Conservation (phyloP, 2,113 vertebrate species). For the Strigops habroptila region DNA sequence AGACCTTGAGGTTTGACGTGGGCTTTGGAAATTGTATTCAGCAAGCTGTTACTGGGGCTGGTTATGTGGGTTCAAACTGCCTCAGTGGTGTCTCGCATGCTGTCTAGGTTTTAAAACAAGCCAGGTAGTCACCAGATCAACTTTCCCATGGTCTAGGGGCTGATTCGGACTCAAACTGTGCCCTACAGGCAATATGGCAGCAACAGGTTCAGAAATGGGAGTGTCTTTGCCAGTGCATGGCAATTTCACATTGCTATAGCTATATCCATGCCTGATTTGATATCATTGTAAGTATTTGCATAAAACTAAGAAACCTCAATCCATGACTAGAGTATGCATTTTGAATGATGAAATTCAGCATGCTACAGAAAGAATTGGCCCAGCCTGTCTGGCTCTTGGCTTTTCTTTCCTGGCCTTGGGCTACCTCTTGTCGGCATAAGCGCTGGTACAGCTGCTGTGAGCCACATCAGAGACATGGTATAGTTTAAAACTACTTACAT, state of each 20-base stretch:
- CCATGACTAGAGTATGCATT: accelerated
- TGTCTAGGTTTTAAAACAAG: accelerated
- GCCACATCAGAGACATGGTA: background rate
- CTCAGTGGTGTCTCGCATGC: accelerated
- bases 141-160: background rate
- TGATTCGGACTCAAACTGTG: background rate
- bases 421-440: background rate
- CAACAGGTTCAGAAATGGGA: background rate
- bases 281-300: background rate
- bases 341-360: background rate
- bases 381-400: background rate
- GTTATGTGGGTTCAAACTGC: background rate
- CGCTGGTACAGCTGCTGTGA: background rate
- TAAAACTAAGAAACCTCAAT: background rate
- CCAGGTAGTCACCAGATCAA: background rate
- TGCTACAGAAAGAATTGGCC: background rate
- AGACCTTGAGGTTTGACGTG: background rate
- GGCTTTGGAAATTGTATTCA: background rate
- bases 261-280: background rate
- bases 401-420: background rate
- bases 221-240: background rate
- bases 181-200: background rate
- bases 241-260: background rate
- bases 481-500: background rate
- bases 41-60: background rate